Conservation (phyloP, 2,888 invertebrate species). For the Antheraea assamensis region DNA sequence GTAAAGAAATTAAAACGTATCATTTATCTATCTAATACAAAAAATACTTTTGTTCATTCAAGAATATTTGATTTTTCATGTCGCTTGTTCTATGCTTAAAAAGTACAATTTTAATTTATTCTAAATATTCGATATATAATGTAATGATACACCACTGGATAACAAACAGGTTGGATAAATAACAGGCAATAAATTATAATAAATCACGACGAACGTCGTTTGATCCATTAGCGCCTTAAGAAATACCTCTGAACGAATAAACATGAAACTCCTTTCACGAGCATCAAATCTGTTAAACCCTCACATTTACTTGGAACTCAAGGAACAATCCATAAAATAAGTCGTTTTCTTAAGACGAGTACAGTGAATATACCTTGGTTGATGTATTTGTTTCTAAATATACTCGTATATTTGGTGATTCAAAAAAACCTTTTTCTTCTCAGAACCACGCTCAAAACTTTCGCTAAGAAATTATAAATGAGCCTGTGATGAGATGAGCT, state of each 20-base stretch:
- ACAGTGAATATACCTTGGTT: constrained; percentile 14
- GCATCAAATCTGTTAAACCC: constrained; percentile 23
- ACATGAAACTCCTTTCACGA: constrained; percentile 24
- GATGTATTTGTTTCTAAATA: background rate
- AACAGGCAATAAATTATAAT: constrained; percentile 14
- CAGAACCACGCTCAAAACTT: too few relatives aligned
- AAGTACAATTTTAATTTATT: background rate
- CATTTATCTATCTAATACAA: too few relatives aligned
- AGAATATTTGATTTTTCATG: too few relatives aligned
- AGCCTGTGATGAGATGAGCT: too few relatives aligned
- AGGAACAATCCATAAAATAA: constrained; percentile 19
- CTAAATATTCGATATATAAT: background rate
- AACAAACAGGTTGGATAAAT: constrained; percentile 29
- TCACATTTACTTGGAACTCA: constrained; percentile 22
- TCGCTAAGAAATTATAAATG: too few relatives aligned
- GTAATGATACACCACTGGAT: constrained; percentile 21
- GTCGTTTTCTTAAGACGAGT: constrained; percentile 19
- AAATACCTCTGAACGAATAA: constrained; percentile 25
- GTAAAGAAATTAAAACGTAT: too few relatives aligned
- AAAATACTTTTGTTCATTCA: too few relatives aligned
- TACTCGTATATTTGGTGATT: too few relatives aligned
- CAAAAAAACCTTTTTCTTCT: too few relatives aligned
- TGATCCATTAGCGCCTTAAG: constrained; percentile 36
- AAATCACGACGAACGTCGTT: constrained; percentile 27
- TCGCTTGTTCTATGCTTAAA: background rate